phyloP scores from a whole-genome alignment of 2,888 invertebrate genomes.

The Cyaniris semiargus region DNA sequence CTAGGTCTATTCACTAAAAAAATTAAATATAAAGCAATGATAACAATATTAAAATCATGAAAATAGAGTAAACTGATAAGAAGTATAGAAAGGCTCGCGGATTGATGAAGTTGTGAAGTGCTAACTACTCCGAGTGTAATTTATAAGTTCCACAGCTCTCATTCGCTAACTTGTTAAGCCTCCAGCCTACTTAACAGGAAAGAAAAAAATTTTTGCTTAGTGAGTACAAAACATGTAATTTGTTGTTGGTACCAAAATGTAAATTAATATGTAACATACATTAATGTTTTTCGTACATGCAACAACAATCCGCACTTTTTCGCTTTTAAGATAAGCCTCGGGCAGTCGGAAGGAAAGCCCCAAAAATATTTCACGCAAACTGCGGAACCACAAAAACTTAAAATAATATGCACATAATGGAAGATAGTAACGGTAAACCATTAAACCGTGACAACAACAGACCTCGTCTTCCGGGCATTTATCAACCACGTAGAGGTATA shows the following conservation, averaged over 20 bases:
- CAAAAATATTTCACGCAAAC: background rate
- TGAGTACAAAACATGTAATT: background rate
- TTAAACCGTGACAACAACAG: slow-evolving; percentile 66
- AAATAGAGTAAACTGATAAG: background rate
- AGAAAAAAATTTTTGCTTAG: background rate
- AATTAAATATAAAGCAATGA: background rate
- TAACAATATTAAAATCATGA: background rate
- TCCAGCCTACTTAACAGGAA: background rate
- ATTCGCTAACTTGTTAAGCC: slow-evolving; percentile 17
- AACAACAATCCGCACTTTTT: background rate
- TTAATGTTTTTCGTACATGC: background rate
- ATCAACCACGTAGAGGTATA: slow-evolving; percentile 72
- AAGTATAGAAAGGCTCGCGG: background rate
- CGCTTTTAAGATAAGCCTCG: background rate
- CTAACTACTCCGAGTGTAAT: background rate
- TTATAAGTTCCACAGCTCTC: background rate
- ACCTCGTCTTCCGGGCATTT: slow-evolving; percentile 67
- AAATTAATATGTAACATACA: background rate
- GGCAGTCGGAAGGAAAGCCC: background rate
- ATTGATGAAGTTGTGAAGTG: slow-evolving; percentile 1
- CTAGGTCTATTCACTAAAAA: background rate
- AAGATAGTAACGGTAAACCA: slow-evolving; percentile 47
- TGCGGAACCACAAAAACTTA: background rate
- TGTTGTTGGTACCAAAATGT: background rate
- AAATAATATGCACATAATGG: slow-evolving; percentile 7